Percentiles rank a stretch among this genome's conserved stretches.
Conservation (phyloP, 1,140 invertebrate species). For the Hylaeus volcanicus region DNA sequence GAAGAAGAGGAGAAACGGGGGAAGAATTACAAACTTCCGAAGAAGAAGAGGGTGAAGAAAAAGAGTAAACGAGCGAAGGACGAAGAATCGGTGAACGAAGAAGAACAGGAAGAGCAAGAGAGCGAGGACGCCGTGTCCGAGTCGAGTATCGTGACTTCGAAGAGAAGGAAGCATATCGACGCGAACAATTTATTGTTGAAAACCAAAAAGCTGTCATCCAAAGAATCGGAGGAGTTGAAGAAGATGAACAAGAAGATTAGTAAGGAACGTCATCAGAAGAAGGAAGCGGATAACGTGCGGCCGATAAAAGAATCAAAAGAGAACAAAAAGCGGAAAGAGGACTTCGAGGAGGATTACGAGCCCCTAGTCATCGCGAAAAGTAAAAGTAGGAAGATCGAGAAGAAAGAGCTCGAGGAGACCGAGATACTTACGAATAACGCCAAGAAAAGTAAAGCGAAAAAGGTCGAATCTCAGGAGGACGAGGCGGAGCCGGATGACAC, state of each 20-base stretch:
- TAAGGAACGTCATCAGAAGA: conserved; percentile 70
- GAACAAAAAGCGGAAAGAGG: conserved; percentile 74
- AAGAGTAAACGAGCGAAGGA: conserved; percentile 73
- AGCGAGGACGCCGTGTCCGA: conserved; percentile 73
- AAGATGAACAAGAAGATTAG: conserved; percentile 63
- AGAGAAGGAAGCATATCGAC: conserved; percentile 67
- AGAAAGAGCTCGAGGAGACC: conserved; percentile 76
- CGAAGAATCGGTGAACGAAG: conserved; percentile 76
- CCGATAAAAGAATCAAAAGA: conserved; percentile 63
- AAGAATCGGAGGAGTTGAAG: conserved; percentile 61
- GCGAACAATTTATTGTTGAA: conserved; percentile 77
- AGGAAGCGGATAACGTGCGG: conserved; percentile 52
- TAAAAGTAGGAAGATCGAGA: conserved; percentile 76
- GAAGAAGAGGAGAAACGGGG: conserved; percentile 72
- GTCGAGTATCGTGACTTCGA: conserved; percentile 75
- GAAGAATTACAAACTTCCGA: conserved; percentile 62
- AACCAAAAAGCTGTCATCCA: conserved; percentile 78
- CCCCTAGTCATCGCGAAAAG: conserved; percentile 69
- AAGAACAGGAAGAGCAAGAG: conserved; percentile 74
- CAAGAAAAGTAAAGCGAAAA: conserved; percentile 78
- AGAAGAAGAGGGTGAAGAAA: conserved; percentile 70
- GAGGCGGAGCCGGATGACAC: conserved; percentile 76
- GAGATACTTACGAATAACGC: conserved; percentile 79
- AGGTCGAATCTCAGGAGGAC: conserved; percentile 73
- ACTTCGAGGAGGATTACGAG: conserved; percentile 76